Evolutionary conservation across 2,888 invertebrate species (phyloP).

Genomic region (Volucella inflata): DNA sequence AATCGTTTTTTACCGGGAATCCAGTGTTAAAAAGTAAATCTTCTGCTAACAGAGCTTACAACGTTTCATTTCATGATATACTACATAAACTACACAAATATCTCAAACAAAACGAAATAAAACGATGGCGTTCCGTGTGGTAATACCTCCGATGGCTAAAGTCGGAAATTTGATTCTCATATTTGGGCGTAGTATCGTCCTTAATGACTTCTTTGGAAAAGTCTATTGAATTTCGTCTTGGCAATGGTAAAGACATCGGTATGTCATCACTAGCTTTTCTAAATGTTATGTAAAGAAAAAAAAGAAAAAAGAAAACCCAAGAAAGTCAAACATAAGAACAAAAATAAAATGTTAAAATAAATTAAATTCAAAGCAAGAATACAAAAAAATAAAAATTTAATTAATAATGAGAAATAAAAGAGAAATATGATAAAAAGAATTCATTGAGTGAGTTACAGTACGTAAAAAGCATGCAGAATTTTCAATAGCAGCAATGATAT

Average conservation of each 20-base stretch:
- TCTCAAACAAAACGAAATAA: slow-evolving; percentile 42
- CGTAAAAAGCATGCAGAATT: slow-evolving; percentile 42
- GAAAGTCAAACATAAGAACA: slow-evolving; percentile 58
- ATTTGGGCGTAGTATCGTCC: slow-evolving; percentile 81
- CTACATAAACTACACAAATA: slow-evolving; percentile 35
- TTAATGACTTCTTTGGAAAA: slow-evolving; percentile 85
- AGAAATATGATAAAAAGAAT: neutral
- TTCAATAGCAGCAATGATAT: slow-evolving; percentile 54
- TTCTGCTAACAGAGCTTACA: slow-evolving; percentile 30
- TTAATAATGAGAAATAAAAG: slow-evolving; percentile 39
- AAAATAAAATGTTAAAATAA: slow-evolving; percentile 57
- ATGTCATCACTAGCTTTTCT: slow-evolving; percentile 84
- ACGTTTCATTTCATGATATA: slow-evolving; percentile 58
- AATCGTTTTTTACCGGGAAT: neutral
- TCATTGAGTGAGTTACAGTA: slow-evolving; percentile 5
- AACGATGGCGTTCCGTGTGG: slow-evolving; percentile 41
- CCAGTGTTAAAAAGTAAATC: neutral
- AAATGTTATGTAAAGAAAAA: slow-evolving; percentile 76
- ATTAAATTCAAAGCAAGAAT: slow-evolving; percentile 46
- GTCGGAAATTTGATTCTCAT: slow-evolving; percentile 89
- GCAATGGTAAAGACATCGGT: slow-evolving; percentile 85
- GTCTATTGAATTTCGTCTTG: slow-evolving; percentile 87
- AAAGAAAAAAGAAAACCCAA: slow-evolving; percentile 64
- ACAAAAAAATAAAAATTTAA: slow-evolving; percentile 36
- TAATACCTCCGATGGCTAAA: slow-evolving; percentile 83